These are phyloP conservation scores for Amphipoea oculea DNA, from an alignment of 2,888 invertebrate genomes.

Conservation along the genomic window DNA sequence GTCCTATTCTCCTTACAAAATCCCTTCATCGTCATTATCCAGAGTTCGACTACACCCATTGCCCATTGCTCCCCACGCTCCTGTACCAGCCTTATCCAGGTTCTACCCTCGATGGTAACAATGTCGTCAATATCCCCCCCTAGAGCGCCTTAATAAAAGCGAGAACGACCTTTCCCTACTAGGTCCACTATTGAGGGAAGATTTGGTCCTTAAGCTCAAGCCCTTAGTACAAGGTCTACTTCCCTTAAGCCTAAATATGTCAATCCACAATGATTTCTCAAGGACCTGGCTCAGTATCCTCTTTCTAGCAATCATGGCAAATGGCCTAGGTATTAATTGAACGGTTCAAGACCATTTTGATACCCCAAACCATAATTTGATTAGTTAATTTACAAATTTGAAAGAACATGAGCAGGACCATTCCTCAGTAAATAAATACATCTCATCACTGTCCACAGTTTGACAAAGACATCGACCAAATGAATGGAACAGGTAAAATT, in stretches of 20 bases:
- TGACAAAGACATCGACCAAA: neutral
- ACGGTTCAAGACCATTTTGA: no score
- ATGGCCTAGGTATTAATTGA: neutral
- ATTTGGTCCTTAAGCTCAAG: neutral
- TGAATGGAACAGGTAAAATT: neutral
- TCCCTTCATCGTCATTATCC: neutral
- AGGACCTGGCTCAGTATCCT: neutral
- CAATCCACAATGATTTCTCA: neutral
- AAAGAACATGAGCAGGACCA: no score
- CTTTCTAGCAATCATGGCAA: no score
- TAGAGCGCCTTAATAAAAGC: neutral
- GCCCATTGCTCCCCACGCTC: neutral
- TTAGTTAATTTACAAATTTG: neutral
- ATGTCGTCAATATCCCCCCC: neutral
- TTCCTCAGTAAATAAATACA: neutral
- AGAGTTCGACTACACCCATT: no score
- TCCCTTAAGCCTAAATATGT: neutral
- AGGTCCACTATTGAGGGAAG: neutral
- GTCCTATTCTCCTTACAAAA: neutral
- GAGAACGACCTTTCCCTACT: no score
- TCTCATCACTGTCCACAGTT: neutral
- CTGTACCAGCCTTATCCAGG: neutral
- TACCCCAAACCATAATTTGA: neutral
- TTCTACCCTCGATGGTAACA: no score
- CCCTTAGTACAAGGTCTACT: neutral